Evolutionary conservation across 1,140 invertebrate genomes (phyloP), one percentile per base, ranked within the genome.

Genomic region (Idris sp.): DNA sequence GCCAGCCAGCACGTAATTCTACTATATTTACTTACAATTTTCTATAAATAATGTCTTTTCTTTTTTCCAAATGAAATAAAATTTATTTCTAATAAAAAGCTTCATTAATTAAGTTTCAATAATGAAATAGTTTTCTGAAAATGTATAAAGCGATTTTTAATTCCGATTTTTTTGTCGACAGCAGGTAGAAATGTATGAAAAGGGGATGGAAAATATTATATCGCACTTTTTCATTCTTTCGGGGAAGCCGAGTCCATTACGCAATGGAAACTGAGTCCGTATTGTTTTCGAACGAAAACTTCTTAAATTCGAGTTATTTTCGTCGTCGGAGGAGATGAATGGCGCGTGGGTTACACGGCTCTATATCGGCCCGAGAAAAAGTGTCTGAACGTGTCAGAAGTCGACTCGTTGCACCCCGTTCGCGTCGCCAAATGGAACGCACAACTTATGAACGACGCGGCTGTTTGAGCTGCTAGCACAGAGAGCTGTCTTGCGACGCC

Each of bases 291-390:
- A 69, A 74, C 69, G 79, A 61, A 75, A 82, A 81, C 79, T 81
- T 80, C 78, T 85, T 82, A 81, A 86, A 83, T 81, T 83, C 80
- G 73, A 80, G 81, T 80, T 86, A 86, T 84, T 86, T 85, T 80
- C 71, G 83, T 78, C 69, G 72, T 75, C 69, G 69, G 77, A 62
- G 76, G 81, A 84, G 82, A 84, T 79, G 81, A 58, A 84, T 84
- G 78, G 80, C 72, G 69, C 79, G 79, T 79, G 79, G 80, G 78
- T 77, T 69, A n/a, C 78, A 78, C 79, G 79, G 78, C 79, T n/a
- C n/a, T 79, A 81, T 78, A 79, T 79, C 72, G 74, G 69, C 68
- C n/a, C 38, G 30, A 40, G 53, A 71, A 67, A 61, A 69, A 48
- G 49, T 49, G 38, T 62, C 54, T 44, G 75, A 78, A 74, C 68